phyloP scores from a whole-genome alignment of 2,797 vertebrate species.

The Lophotriccus pileatus region DNA sequence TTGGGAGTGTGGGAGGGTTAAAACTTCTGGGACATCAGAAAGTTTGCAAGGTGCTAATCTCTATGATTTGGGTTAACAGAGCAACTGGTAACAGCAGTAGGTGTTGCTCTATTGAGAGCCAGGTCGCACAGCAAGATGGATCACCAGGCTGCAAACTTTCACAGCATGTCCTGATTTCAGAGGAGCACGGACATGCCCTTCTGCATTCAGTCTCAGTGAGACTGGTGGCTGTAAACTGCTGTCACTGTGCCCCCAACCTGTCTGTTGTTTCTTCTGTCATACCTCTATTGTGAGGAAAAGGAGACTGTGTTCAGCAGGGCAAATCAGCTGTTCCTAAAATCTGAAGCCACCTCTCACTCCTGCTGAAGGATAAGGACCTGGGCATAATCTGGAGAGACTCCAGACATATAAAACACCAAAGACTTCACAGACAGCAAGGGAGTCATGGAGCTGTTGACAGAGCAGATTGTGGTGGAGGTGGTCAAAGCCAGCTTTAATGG shows the following conservation, averaged over 20 bases:
- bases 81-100: neutral
- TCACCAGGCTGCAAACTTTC: neutral
- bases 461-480: neutral
- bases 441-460: neutral
- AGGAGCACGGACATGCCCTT: neutral
- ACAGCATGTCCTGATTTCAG: neutral
- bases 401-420: neutral
- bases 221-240: neutral
- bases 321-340: neutral
- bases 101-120: neutral
- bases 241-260: neutral
- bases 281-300: neutral
- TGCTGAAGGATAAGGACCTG: neutral
- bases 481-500: neutral
- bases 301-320: neutral
- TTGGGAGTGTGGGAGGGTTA: neutral
- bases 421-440: neutral
- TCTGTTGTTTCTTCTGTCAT: neutral
- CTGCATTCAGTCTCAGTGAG: neutral
- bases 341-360: neutral
- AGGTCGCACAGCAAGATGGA: neutral
- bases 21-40: neutral
- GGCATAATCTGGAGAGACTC: neutral
- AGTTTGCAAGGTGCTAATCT: neutral
- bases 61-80: neutral